Percentiles rank a stretch among this genome's conserved stretches.
Conservation (phyloP, 2,113 vertebrate species). For the Cercopithecus mona region DNA sequence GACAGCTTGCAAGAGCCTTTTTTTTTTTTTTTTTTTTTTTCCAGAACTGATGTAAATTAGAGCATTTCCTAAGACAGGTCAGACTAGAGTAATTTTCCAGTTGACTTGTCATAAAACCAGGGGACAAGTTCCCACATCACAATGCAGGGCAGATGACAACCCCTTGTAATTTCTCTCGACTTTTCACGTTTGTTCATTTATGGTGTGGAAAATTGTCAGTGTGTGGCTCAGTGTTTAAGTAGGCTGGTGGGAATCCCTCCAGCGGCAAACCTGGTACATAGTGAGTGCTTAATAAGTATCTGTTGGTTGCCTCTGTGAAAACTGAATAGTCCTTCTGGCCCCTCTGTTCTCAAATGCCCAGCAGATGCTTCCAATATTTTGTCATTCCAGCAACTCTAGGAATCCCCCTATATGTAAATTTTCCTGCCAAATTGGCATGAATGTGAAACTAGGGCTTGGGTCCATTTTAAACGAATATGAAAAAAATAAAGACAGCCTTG, state of each 20-base stretch:
- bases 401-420: background rate
- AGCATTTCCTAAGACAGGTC: slow-evolving; percentile 56
- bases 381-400: background rate
- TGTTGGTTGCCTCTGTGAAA: background rate
- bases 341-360: background rate
- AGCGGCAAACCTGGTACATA: background rate
- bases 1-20: background rate
- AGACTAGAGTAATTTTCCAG: slow-evolving; percentile 68
- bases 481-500: background rate
- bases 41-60: slow-evolving; percentile 57
- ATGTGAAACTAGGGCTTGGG: background rate
- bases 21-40: background rate
- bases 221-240: background rate
- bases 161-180: background rate
- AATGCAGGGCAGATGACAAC: slow-evolving; percentile 14
- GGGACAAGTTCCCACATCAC: slow-evolving; percentile 32
- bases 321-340: background rate
- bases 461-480: background rate
- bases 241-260: background rate
- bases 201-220: slow-evolving; percentile 27
- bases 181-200: slow-evolving; percentile 45
- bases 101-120: slow-evolving; percentile 46
- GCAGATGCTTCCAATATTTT: background rate
- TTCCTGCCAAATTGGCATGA: background rate
- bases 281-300: background rate